These are phyloP conservation scores for Drosophila ficusphila DNA, from an alignment of 1,140 invertebrate genomes.

Conservation along the genomic window DNA sequence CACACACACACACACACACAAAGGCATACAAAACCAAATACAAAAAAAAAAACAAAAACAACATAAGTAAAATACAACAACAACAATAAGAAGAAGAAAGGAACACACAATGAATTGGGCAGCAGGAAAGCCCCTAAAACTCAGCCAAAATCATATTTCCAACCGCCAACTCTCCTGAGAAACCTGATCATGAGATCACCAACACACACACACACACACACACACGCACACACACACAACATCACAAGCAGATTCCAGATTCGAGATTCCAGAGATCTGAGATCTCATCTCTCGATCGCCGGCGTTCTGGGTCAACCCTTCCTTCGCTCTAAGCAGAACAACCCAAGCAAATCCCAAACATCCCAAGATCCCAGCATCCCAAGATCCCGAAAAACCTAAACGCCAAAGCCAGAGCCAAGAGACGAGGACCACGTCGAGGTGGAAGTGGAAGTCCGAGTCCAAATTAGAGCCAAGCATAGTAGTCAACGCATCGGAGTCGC, in stretches of 20 bases:
- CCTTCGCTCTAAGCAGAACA: constrained; percentile 77
- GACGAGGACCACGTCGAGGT: not conserved
- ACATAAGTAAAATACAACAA: constrained; percentile 6
- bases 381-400: no score
- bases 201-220: constrained; percentile 1
- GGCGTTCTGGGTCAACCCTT: constrained; percentile 38
- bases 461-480: constrained; percentile 6
- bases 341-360: constrained; percentile 9
- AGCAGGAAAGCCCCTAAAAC: constrained; percentile 52
- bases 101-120: constrained; percentile 34
- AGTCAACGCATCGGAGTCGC: no score
- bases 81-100: constrained; percentile 18
- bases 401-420: no score
- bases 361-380: not conserved
- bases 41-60: constrained; percentile 11
- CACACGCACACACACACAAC: not conserved
- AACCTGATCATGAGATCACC: constrained; percentile 59
- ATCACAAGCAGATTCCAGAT: constrained; percentile 10
- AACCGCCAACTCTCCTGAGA: constrained; percentile 56
- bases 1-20: not conserved
- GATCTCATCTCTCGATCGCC: constrained; percentile 22
- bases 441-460: not conserved
- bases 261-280: constrained; percentile 14
- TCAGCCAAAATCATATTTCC: constrained; percentile 56
- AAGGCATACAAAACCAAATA: not conserved